These are phyloP conservation scores for Aramus guarauna DNA, from an alignment of 2,113 vertebrate genomes.

Conservation along the genomic window DNA sequence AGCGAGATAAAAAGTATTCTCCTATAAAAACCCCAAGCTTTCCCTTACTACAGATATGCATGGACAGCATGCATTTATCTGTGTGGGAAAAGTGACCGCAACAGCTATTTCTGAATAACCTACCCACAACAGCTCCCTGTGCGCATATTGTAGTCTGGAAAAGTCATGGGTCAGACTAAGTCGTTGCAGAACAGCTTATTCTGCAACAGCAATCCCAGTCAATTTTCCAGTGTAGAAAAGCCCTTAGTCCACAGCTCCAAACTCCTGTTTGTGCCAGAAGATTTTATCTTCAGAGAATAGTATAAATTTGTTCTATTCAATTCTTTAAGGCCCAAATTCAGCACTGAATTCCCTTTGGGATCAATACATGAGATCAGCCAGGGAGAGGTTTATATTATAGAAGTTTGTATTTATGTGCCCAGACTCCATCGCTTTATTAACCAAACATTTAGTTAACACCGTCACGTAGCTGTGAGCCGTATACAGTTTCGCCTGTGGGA, in stretches of 20 bases:
- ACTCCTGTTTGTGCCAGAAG: not conserved
- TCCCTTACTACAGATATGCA: not conserved
- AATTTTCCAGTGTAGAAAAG: not conserved
- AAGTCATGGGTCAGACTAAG: slow-evolving; percentile 1
- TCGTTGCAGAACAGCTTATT: slow-evolving; percentile 6
- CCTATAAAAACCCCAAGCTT: not conserved
- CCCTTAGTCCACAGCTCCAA: not conserved
- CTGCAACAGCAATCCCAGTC: slow-evolving; percentile 36
- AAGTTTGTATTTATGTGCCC: not conserved
- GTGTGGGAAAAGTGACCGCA: not conserved
- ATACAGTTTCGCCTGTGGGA: not conserved
- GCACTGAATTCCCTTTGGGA: not conserved
- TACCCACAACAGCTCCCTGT: not conserved
- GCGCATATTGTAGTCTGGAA: not conserved
- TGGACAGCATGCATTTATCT: not conserved
- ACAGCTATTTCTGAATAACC: not conserved
- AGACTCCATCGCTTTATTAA: not conserved
- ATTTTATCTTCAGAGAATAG: not conserved
- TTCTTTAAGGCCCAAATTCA: not conserved
- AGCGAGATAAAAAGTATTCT: not conserved
- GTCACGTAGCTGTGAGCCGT: not conserved
- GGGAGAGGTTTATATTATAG: not conserved
- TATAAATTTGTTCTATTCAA: not conserved
- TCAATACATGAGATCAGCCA: not conserved
- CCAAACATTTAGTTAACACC: not conserved